Conservation (phyloP, 2,888 invertebrate species). For the Nephrotoma guestfalica region DNA sequence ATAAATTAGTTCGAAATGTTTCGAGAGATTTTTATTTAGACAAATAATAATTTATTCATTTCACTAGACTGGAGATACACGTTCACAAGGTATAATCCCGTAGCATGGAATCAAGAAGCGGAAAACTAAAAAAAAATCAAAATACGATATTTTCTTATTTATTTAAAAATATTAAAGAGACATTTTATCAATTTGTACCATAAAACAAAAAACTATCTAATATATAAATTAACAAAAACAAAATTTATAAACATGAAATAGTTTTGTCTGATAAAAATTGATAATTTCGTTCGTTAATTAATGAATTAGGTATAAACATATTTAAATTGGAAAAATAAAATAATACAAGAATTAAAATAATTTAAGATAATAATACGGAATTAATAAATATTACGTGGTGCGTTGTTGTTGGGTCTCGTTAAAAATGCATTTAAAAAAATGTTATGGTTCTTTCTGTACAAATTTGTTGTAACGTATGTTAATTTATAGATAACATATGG, state of each 20-base stretch:
- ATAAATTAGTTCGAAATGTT: background rate
- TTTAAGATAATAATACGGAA: background rate
- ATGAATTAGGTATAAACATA: background rate
- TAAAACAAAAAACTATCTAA: background rate
- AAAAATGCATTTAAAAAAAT: background rate
- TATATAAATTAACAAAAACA: background rate
- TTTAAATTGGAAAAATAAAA: background rate
- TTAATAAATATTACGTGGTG: background rate
- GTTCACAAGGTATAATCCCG: background rate
- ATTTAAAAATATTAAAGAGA: background rate
- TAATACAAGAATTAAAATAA: background rate
- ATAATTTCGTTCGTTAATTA: background rate
- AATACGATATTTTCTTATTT: background rate
- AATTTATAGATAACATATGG: background rate
- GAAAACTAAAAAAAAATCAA: background rate
- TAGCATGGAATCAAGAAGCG: background rate
- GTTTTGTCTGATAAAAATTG: background rate
- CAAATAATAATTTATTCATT: background rate
- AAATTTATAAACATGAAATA: background rate
- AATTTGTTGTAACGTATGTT: background rate
- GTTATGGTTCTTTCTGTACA: background rate
- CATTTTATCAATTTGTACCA: background rate
- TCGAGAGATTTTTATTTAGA: background rate
- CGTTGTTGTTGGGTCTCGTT: background rate
- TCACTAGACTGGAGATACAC: background rate